Conservation (phyloP, 2,888 invertebrate genomes). For the Tetanocera ferruginea region DNA sequence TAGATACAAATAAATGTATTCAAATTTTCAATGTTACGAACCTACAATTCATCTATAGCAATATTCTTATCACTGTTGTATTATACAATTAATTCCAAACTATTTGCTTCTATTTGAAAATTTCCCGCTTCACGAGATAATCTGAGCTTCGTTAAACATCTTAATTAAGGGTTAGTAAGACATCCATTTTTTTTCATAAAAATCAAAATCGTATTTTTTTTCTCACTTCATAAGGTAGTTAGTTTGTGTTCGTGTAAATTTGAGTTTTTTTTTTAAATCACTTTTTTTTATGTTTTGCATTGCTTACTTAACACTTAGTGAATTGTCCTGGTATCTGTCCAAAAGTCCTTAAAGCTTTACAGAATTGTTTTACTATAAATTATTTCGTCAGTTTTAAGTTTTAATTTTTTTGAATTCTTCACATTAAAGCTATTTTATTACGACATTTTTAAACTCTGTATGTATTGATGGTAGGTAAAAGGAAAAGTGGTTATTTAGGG, state of each 20-base stretch:
- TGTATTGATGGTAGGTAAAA: too few species aligned
- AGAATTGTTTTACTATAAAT: too few species aligned
- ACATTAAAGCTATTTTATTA: too few species aligned
- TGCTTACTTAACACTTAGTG: too few species aligned
- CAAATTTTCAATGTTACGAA: neutral
- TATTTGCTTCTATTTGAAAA: slow-evolving; percentile 42
- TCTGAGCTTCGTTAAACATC: slow-evolving; percentile 46
- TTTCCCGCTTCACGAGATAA: slow-evolving; percentile 53
- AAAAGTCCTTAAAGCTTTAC: too few species aligned
- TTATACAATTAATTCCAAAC: slow-evolving; percentile 48
- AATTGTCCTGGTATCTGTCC: too few species aligned
- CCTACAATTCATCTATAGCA: neutral
- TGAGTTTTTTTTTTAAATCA: neutral
- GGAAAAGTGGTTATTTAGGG: too few species aligned
- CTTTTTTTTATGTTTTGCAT: neutral
- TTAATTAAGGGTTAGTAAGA: slow-evolving; percentile 56
- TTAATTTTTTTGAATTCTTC: too few species aligned
- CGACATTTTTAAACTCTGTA: too few species aligned
- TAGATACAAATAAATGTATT: neutral
- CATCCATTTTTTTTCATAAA: slow-evolving; percentile 42
- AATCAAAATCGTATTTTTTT: neutral
- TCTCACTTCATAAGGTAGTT: neutral
- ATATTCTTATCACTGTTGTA: slow-evolving; percentile 41
- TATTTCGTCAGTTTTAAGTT: too few species aligned
- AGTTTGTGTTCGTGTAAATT: neutral